These are phyloP conservation scores for Synergus japonicus DNA, from an alignment of 2,888 invertebrate species.

Conservation along the genomic window DNA sequence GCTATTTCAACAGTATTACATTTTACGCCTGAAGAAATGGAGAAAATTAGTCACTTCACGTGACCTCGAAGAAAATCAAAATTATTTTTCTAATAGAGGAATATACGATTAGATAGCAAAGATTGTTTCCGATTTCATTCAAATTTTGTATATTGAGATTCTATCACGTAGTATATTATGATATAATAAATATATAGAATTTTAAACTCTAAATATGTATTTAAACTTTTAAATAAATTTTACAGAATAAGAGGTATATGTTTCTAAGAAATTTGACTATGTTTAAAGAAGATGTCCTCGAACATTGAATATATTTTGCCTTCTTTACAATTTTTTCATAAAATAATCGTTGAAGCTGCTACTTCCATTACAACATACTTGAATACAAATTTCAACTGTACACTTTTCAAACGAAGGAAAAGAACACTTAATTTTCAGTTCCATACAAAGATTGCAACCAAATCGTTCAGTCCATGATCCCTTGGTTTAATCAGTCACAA, in stretches of 20 bases:
- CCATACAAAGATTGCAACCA: conserved; percentile 4
- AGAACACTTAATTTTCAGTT: neutral
- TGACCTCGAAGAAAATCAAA: conserved; percentile 24
- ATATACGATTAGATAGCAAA: neutral
- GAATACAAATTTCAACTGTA: conserved; percentile 22
- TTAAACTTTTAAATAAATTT: neutral
- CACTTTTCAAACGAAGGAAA: conserved; percentile 18
- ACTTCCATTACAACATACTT: conserved; percentile 20
- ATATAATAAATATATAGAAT: neutral
- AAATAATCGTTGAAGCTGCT: conserved; percentile 14
- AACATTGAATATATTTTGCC: conserved; percentile 40
- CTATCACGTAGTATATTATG: neutral
- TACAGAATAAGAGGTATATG: neutral
- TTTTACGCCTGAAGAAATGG: conserved; percentile 86
- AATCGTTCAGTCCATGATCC: neutral
- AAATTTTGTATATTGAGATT: neutral
- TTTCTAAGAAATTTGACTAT: neutral
- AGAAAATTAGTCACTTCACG: conserved; percentile 70
- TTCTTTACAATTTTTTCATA: conserved; percentile 25
- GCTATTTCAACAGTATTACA: conserved; percentile 92
- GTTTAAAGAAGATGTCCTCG: conserved; percentile 32
- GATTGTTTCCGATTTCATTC: neutral
- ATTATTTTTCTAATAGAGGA: neutral
- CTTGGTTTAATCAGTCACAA: neutral
- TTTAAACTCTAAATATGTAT: neutral